These are phyloP conservation scores for Stegostoma tigrinum DNA, from an alignment of 2,113 vertebrate genomes.

Conservation along the genomic window DNA sequence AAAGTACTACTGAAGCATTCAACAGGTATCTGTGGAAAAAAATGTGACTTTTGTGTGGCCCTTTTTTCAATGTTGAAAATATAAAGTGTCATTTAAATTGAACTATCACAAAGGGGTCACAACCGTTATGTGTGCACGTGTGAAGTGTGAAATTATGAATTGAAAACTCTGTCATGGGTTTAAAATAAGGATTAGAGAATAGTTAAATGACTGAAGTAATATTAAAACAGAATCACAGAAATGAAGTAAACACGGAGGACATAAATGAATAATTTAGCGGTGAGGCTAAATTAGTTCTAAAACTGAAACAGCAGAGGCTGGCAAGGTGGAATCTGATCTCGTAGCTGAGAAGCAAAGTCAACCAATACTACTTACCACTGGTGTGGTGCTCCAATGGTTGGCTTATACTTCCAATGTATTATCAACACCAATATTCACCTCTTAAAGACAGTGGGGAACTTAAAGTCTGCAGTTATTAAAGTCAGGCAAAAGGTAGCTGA, in stretches of 20 bases:
- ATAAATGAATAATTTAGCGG: neutral
- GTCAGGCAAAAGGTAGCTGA: neutral
- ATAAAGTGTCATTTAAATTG: neutral
- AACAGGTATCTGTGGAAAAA: neutral
- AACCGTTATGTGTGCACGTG: too few species aligned
- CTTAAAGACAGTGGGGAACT: neutral
- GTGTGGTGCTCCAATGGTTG: neutral
- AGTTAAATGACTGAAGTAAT: neutral
- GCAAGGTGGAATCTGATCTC: neutral
- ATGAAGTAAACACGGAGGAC: neutral
- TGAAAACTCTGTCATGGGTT: neutral
- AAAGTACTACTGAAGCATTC: neutral
- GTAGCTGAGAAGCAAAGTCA: neutral
- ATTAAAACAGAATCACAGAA: neutral
- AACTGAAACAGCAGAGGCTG: neutral
- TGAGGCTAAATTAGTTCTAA: neutral
- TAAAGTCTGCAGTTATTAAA: neutral
- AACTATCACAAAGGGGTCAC: too few species aligned
- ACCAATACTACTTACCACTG: too few species aligned
- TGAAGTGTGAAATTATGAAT: too few species aligned
- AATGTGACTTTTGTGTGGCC: neutral
- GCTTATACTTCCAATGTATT: neutral
- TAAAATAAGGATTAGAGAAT: neutral
- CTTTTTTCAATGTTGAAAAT: neutral
- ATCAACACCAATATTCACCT: neutral